Evolutionary conservation across 2,888 invertebrate species (phyloP), one percentile per base, ranked within the genome.

Genomic region (Kuschelorhynchus macadamiae): DNA sequence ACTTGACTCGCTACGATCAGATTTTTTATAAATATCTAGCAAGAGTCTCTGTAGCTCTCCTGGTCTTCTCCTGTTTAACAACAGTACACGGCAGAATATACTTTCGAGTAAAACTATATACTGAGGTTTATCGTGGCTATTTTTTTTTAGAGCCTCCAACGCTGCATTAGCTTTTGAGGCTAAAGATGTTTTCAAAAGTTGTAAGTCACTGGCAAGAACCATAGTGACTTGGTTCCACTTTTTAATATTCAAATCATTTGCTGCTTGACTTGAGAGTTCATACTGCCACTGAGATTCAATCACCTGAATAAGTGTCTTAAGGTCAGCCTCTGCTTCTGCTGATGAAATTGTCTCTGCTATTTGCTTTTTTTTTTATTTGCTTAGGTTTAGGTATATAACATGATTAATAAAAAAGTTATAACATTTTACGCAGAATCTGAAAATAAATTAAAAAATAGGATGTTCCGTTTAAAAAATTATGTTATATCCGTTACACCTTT

Each of bases 41-140:
- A 5, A 11, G 3, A 71, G n/a, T 67, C 74, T 62, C 46, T 77
- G 73, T 7, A 76, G 56, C 63, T 76, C 75, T 12, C 77, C 78
- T 7, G 70, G 67, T 44, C 78, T 33, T 56, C 67, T 63, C 41
- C 76, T 66, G 57, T 78, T 77, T 11, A 77, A 49, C 16, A 77
- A 25, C 5, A 78, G n/a, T 9, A 75, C 41, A 14, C 74, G 47
- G 53, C 75, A 77, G 66, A 59, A 78, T 8, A 71, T 47, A 1
- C 66, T 73, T 69, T 75, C 74, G 33, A 74, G 9, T 30, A 78
- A 62, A 8, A 36, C 49, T 18, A 33, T 70, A 61, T 71, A 75
- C 9, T 21, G 9, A 7, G 18, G 4, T 47, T 47, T 47, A 17
- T 25, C 25, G 9, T 25, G 1, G 8, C 20, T 32, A 50, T 50